Evolutionary conservation across 2,113 vertebrate genomes (phyloP).

Genomic region (Trematomus loennbergii): DNA sequence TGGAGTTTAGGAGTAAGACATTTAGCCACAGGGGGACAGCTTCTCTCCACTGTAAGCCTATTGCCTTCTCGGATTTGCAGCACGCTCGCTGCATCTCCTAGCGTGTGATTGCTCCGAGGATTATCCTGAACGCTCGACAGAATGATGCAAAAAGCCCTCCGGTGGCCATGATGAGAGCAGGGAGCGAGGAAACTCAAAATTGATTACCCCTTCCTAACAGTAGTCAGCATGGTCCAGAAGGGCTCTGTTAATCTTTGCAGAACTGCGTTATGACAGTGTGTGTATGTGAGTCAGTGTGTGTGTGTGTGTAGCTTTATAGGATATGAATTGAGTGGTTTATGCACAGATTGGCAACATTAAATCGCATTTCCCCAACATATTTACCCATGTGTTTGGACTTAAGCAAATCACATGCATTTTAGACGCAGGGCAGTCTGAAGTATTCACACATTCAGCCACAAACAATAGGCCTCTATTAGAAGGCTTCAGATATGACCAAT

Average conservation of each 20-base stretch:
- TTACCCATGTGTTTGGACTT: constrained; percentile 44
- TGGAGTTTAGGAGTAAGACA: constrained; percentile 73
- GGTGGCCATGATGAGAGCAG: constrained; percentile 71
- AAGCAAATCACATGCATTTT: constrained; percentile 47
- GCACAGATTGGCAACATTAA: constrained; percentile 64
- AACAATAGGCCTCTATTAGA: background rate
- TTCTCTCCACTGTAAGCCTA: constrained; percentile 74
- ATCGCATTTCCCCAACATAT: constrained; percentile 55
- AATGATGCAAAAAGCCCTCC: constrained; percentile 78
- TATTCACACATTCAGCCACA: constrained; percentile 11
- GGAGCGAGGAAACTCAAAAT: constrained; percentile 67
- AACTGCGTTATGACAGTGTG: constrained; percentile 18
- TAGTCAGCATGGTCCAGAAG: constrained; percentile 61
- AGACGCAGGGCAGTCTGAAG: constrained; percentile 25
- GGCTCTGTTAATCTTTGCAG: constrained; percentile 61
- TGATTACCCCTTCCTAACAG: constrained; percentile 72
- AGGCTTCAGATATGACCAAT: background rate
- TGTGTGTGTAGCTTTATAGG: constrained; percentile 32
- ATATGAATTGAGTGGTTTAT: constrained; percentile 53
- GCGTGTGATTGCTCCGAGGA: constrained; percentile 80
- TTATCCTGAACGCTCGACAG: constrained; percentile 75
- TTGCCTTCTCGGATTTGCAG: constrained; percentile 73
- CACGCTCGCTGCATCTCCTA: constrained; percentile 70
- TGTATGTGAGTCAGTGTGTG: background rate
- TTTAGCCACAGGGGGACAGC: constrained; percentile 76